Base-by-base conservation (phyloP, 2,888 invertebrate genomes). In the Frankliniella intonsa region DNA sequence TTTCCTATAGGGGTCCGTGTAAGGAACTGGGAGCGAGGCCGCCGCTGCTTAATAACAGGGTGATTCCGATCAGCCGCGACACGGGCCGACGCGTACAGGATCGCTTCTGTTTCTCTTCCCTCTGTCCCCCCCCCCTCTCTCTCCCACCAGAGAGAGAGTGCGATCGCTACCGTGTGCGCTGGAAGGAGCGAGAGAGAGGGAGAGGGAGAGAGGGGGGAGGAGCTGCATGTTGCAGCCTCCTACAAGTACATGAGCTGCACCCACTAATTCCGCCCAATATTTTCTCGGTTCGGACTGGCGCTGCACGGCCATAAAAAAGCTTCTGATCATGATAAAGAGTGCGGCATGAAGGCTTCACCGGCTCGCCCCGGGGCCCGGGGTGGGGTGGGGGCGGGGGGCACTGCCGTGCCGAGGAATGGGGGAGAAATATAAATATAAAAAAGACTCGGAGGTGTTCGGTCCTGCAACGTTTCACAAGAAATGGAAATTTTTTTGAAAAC, bases 181-280 rank as follows among this genome's bases (percentile, higher is more conserved):
- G 55, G 65, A n/a, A 65, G 65, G 65, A n/a, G n/a, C 19, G n/a
- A n/a, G 65, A 65, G 69, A 11, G 1, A 11, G n/a, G 69, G 22
- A 0, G 22, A 0, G 12, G 55, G 55, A 14, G 55, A 0, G 19
- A 19, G 55, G 19, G 55, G 55, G 69, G 69, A 11, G 25, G 69
- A 22, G 25, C 25, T 62, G 62, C 14, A n/a, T 62, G 62, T 14
- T 17, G 55, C 38, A 55, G 14, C 12, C 55, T 14, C 55, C 12
- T 17, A 55, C 55, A 5, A 12, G 17, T n/a, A 62, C 62, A 62
- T 7, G 62, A 62, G 25, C 25, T 76, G 69, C 69, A 76, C 69
- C 69, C 69, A 76, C 69, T 76, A 76, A 76, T 76, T 76, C 69
- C 69, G 25, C 25, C 69, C 25, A 76, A 76, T 76, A 76, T 76